Conservation (phyloP, 2,888 invertebrate genomes). For the Drosophila merina region DNA sequence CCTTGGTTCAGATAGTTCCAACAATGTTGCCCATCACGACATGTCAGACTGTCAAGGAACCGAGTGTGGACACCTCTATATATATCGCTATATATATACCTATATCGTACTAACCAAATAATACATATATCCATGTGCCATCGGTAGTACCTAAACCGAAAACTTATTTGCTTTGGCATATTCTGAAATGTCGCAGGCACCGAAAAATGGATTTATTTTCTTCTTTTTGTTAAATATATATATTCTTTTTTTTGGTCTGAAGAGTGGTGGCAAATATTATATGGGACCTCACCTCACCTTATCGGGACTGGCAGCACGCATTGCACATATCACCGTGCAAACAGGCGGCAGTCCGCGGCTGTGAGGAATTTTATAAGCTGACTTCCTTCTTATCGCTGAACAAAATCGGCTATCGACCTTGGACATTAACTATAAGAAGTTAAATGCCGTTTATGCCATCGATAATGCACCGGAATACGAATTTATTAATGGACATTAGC, state of each 20-base stretch:
- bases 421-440: constrained; percentile 17
- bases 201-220: constrained; percentile 59
- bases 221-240: background rate
- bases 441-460: background rate
- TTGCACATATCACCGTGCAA: constrained; percentile 57
- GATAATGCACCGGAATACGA: constrained; percentile 1
- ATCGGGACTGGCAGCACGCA: constrained; percentile 50
- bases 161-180: constrained; percentile 73
- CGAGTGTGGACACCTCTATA: constrained; percentile 37
- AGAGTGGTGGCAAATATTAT: constrained; percentile 56
- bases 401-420: constrained; percentile 35
- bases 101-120: constrained; percentile 8
- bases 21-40: constrained; percentile 57
- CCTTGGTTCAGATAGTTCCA: constrained; percentile 55
- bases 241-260: constrained; percentile 27
- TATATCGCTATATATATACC: constrained; percentile 19
- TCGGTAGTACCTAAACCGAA: constrained; percentile 17
- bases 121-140: constrained; percentile 18
- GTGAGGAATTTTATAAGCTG: background rate
- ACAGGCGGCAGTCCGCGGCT: constrained; percentile 6
- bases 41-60: constrained; percentile 62
- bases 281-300: constrained; percentile 40
- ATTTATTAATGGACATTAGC: constrained; percentile 33
- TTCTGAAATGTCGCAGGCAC: constrained; percentile 70
- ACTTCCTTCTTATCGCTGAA: constrained; percentile 15